Percentiles rank a stretch among this genome's conserved stretches.
Evolutionary conservation across 2,113 vertebrate genomes (phyloP).

Genomic region (Bubo bubo): DNA sequence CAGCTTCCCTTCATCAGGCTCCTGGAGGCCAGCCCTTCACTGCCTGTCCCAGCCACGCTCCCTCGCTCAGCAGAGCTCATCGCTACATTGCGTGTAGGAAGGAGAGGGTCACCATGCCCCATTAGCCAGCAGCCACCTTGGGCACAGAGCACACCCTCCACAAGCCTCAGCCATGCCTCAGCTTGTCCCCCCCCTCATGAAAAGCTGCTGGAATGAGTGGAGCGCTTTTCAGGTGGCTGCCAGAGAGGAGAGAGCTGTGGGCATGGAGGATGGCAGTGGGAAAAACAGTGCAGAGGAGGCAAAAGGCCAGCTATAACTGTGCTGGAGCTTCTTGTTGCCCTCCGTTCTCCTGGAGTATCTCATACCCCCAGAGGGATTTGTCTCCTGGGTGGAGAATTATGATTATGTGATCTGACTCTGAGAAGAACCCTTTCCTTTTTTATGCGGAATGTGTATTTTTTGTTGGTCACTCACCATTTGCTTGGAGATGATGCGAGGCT

Average conservation of each 20-base stretch:
- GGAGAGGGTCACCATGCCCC: background rate
- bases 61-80: background rate
- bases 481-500: background rate
- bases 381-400: background rate
- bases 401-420: background rate
- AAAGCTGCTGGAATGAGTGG: background rate
- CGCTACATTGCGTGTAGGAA: rapidly evolving
- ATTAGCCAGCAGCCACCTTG: rapidly evolving
- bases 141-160: background rate
- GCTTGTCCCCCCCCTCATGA: background rate
- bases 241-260: background rate
- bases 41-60: background rate
- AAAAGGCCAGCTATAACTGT: background rate
- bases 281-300: background rate
- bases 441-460: background rate
- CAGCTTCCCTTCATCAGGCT: background rate
- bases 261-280: background rate
- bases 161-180: background rate
- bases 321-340: background rate
- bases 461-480: background rate
- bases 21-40: background rate
- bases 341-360: background rate
- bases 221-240: background rate
- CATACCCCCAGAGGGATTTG: background rate
- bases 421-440: background rate